Evolutionary conservation across 1,140 invertebrate genomes (phyloP).

Genomic region (Papilio aristodemus): DNA sequence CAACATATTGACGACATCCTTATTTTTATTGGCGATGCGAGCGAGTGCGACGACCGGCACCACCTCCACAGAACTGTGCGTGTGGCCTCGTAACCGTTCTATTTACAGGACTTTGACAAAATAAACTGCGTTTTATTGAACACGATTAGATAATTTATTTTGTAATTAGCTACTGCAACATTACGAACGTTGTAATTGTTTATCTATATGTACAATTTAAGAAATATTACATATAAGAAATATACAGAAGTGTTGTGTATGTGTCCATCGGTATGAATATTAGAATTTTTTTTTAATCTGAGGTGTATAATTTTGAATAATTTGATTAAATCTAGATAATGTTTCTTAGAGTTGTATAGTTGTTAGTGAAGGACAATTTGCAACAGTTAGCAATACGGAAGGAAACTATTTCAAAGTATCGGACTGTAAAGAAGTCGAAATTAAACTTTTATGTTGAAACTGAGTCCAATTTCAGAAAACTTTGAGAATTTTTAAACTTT

Average conservation of each 20-base stretch:
- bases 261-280: too few relatives aligned
- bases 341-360: too few relatives aligned
- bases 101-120: slow-evolving; percentile 56
- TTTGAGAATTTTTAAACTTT: too few relatives aligned
- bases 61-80: slow-evolving; percentile 68
- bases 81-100: slow-evolving; percentile 71
- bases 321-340: too few relatives aligned
- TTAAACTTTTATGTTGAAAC: too few relatives aligned
- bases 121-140: slow-evolving; percentile 23
- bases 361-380: too few relatives aligned
- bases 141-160: slow-evolving; percentile 27
- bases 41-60: slow-evolving; percentile 72
- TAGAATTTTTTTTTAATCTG: too few relatives aligned
- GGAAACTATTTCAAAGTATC: not conserved
- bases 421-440: too few relatives aligned
- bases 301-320: too few relatives aligned
- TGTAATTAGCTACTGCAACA: not conserved
- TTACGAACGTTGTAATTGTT: not conserved
- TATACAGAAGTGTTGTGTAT: too few relatives aligned
- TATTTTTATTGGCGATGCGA: slow-evolving; percentile 75
- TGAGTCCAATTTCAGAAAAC: too few relatives aligned
- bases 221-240: not conserved
- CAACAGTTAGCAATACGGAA: not conserved
- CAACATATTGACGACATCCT: slow-evolving; percentile 79
- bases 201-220: too few relatives aligned